Conservation (phyloP, 2,888 invertebrate genomes). For the Tetranychus truncatus region DNA sequence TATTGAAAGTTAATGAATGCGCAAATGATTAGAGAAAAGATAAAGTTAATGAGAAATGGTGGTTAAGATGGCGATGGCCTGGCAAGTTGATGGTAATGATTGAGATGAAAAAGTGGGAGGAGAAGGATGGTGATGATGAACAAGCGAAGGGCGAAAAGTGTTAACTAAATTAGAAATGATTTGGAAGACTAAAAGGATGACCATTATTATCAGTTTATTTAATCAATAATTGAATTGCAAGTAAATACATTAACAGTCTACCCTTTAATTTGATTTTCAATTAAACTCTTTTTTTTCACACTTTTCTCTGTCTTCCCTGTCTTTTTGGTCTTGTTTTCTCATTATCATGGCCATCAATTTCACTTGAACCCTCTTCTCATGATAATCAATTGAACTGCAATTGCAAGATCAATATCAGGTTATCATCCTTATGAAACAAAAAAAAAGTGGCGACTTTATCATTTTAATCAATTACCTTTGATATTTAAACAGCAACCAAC, state of each 20-base stretch:
- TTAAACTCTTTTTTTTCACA: neutral
- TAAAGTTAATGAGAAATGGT: neutral
- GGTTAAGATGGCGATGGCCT: neutral
- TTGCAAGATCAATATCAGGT: no score
- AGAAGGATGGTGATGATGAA: no score
- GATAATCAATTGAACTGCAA: no score
- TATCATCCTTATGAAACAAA: no score
- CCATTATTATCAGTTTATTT: slow-evolving; percentile 1
- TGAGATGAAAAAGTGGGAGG: neutral
- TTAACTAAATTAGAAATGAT: neutral
- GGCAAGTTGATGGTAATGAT: neutral
- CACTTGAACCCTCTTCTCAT: no score
- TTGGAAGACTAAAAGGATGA: neutral
- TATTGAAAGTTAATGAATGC: neutral
- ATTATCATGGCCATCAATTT: neutral
- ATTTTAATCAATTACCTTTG: no score
- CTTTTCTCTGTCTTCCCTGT: neutral
- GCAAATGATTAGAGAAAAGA: neutral
- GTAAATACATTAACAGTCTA: neutral
- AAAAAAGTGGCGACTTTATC: no score
- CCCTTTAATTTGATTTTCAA: slow-evolving; percentile 1
- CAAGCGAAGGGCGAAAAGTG: neutral
- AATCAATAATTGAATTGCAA: neutral
- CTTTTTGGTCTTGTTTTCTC: neutral
- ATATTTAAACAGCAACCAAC: no score